Evolutionary conservation across 2,113 vertebrate species (phyloP), one percentile per base, ranked within the genome.

Genomic region (Chrysochloris asiatica): DNA sequence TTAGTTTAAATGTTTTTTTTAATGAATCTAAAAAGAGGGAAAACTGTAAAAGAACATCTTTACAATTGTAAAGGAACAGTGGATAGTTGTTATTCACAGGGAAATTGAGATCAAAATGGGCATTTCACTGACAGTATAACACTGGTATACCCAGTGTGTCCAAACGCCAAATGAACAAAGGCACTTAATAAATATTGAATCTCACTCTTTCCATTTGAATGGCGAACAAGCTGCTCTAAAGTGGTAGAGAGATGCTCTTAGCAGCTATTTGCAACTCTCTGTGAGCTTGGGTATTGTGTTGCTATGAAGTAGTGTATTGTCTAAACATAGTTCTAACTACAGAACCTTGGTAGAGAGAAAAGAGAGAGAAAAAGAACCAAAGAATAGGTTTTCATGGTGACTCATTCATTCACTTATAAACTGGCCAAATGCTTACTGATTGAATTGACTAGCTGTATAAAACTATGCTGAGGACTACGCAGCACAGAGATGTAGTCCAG

Each of bases 371-470:
- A 90, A 86, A 86, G 9, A 85, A 28, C 26, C 71, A 88, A 38
- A 76, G 61, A 90, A 63, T 17, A 79, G 3, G 4, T 86, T 92
- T 30, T 90, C 50, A 52, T 22, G 43, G 72, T 69, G 75, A 84
- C 1, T 16, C 72, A 76, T 65, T 90, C 78, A 80, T 36, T 83
- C 13, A 72, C 63, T 22, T 7, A 30, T 76, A 63, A 52, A 52
- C 43, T 88, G 45, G 88, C 54, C 69, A 79, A 88, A 82, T 94
- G 73, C 10, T 85, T 72, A 88, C 47, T 41, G n/a, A 82, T 72
- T 19, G 13, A 16, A 26, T 24, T 28, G 50, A 92, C 22, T 21
- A 6, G 22, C 38, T 24, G 26, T 24, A 77, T 43, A 61, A 71
- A 8, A 67, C n/a, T 17, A 3, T 11, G 38, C 17, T 30, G 83